A percentile compares a stretch with the other conserved stretches of the same genome.
Conservation (phyloP, 2,888 invertebrate species). For the Trissonchulus latispiculum region DNA sequence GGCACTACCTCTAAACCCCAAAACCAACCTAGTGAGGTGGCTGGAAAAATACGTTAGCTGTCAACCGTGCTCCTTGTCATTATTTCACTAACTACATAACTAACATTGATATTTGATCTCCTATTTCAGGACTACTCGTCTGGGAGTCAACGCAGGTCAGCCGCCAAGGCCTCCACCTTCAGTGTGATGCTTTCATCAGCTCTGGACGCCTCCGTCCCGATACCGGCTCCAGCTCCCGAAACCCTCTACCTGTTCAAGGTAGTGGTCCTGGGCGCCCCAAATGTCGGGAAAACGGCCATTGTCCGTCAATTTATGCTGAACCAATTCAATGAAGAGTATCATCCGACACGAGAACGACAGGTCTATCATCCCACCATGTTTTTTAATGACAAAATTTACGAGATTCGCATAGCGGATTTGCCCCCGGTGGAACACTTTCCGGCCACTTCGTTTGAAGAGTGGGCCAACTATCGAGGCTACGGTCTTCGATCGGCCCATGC, state of each 20-base stretch:
- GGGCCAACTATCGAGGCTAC: constrained; percentile 59
- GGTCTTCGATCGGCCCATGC: constrained; percentile 69
- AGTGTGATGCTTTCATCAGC: constrained; percentile 12
- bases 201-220: not conserved
- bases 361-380: constrained; percentile 18
- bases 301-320: constrained; percentile 69
- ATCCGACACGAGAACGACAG: not conserved
- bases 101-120: no score
- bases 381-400: constrained; percentile 16
- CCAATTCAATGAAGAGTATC: not conserved
- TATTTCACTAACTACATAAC: no score
- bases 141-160: no score
- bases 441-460: constrained; percentile 80
- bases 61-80: no score
- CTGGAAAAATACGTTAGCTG: no score
- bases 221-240: not conserved
- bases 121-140: no score
- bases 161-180: not conserved
- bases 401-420: constrained; percentile 11
- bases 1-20: no score
- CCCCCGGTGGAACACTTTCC: constrained; percentile 49
- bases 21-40: no score
- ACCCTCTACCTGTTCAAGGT: constrained; percentile 41
- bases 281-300: constrained; percentile 73
- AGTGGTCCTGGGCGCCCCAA: constrained; percentile 65